Evolutionary conservation across 2,113 vertebrate species (phyloP).

Genomic region (Sorex fumeus): DNA sequence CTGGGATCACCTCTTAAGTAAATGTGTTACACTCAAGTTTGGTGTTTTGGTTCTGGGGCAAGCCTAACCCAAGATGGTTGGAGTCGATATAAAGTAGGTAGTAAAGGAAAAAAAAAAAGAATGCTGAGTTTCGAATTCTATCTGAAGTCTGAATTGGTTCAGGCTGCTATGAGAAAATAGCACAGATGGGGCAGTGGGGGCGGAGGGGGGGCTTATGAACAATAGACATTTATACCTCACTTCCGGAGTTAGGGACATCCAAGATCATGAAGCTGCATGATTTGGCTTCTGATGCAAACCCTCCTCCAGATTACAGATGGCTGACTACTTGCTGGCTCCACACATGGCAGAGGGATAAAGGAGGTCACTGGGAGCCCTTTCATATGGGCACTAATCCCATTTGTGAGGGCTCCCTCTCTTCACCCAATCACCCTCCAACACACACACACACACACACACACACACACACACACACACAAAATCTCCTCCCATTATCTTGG

Average conservation of each 20-base stretch:
- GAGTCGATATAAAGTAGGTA: neutral
- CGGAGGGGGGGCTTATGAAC: neutral
- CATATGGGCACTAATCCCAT: neutral
- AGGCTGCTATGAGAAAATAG: neutral
- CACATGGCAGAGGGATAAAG: neutral
- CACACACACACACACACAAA: no score
- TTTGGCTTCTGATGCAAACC: neutral
- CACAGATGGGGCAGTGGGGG: neutral
- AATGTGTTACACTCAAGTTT: neutral
- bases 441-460: neutral
- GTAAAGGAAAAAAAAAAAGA: neutral
- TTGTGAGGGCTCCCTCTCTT: neutral
- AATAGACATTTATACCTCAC: neutral
- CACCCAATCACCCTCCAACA: neutral
- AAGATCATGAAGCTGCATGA: neutral
- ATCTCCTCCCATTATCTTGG: neutral
- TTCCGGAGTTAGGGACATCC: neutral
- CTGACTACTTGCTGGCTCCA: neutral
- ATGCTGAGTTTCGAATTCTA: neutral
- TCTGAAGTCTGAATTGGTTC: neutral
- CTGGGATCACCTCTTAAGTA: neutral
- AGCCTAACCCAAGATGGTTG: neutral
- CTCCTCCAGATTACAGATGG: neutral
- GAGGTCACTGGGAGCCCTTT: neutral
- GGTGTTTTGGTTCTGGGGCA: slow-evolving; percentile 1